A percentile compares a stretch with the other conserved stretches of the same genome.
Evolutionary conservation across 2,113 vertebrate genomes (phyloP).

Genomic region (Eretmochelys imbricata): DNA sequence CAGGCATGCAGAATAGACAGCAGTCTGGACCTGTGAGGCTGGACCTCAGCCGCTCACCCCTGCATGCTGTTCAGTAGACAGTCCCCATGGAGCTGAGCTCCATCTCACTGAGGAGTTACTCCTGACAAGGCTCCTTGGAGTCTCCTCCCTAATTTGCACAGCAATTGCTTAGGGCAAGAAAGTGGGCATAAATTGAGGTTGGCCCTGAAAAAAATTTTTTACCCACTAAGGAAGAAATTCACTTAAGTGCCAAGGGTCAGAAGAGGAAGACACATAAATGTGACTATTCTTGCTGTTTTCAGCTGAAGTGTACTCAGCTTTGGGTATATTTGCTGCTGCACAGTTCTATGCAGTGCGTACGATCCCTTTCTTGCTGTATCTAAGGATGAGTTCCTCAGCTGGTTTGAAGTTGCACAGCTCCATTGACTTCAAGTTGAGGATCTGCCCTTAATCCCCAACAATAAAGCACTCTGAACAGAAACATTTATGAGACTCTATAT

Average conservation of each 20-base stretch:
- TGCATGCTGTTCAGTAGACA: neutral
- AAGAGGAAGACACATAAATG: neutral
- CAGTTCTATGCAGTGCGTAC: neutral
- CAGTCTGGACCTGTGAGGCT: neutral
- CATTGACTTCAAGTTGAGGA: accelerated
- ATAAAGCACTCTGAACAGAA: neutral
- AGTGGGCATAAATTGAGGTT: neutral
- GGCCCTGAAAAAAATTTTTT: neutral
- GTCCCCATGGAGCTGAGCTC: neutral
- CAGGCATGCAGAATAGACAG: neutral
- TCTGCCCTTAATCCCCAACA: neutral
- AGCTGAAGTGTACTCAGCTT: neutral
- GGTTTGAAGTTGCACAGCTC: neutral
- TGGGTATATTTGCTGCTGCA: neutral
- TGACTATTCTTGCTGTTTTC: neutral
- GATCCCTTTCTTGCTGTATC: neutral
- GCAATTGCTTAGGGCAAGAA: neutral
- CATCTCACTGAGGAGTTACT: neutral
- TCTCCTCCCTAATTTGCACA: neutral
- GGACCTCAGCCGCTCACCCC: neutral
- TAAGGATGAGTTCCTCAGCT: neutral
- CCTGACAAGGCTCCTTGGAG: neutral
- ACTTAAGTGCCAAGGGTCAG: neutral
- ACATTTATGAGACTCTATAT: neutral
- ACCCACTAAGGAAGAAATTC: neutral